phyloP scores from a whole-genome alignment of 2,797 vertebrate genomes.

The Ptychadena robeensis region DNA sequence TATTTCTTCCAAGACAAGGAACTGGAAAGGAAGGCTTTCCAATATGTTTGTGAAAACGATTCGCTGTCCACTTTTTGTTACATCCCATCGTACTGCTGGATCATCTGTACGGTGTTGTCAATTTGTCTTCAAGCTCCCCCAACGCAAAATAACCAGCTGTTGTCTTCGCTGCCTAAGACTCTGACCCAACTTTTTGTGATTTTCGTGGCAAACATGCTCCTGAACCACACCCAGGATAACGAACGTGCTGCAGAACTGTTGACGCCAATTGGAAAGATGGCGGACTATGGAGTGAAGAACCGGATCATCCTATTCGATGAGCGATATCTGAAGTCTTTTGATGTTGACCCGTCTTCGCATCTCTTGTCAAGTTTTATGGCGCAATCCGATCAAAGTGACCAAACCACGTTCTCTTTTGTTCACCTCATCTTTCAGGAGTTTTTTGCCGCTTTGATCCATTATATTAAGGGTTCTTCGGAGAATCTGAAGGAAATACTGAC shows the following conservation, averaged over 20 bases:
- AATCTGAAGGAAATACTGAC: slow-evolving; percentile 61
- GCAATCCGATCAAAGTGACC: slow-evolving; percentile 65
- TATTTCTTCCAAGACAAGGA: slow-evolving; percentile 68
- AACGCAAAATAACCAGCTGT: not conserved
- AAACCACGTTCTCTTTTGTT: slow-evolving; percentile 69
- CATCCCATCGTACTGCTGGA: slow-evolving; percentile 79
- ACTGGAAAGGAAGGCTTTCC: slow-evolving; percentile 61
- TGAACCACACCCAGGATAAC: slow-evolving; percentile 46
- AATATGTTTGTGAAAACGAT: slow-evolving; percentile 71
- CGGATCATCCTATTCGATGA: slow-evolving; percentile 58
- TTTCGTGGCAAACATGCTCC: slow-evolving; percentile 64
- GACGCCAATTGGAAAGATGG: slow-evolving; percentile 69
- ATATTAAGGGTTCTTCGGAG: slow-evolving; percentile 61
- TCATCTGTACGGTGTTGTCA: slow-evolving; percentile 70
- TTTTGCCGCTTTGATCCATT: slow-evolving; percentile 70
- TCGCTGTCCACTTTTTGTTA: slow-evolving; percentile 72
- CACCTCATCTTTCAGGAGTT: slow-evolving; percentile 74
- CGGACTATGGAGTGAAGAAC: slow-evolving; percentile 62
- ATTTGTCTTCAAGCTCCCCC: slow-evolving; percentile 58
- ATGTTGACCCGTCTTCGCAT: slow-evolving; percentile 50
- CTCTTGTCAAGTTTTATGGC: slow-evolving; percentile 52
- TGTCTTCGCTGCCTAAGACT: slow-evolving; percentile 69
- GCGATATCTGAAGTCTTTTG: slow-evolving; percentile 63
- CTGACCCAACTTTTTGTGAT: slow-evolving; percentile 71
- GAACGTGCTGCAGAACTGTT: slow-evolving; percentile 62